Percentiles rank a stretch among this genome's conserved stretches.
Evolutionary conservation across 2,888 invertebrate species (phyloP).

Genomic region (Glyphotaelius pellucidus): DNA sequence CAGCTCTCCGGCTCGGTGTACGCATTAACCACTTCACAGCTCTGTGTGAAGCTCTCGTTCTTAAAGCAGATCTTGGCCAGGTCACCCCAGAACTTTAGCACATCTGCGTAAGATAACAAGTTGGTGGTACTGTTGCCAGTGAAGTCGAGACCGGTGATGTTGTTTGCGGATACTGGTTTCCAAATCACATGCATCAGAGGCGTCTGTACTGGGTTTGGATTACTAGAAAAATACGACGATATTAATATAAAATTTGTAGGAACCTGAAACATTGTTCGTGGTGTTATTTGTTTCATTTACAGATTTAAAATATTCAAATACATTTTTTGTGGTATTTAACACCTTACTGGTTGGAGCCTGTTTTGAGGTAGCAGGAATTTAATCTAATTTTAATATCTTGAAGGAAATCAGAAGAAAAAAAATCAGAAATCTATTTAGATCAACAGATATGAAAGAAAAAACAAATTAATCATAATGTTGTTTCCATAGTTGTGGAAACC

Average conservation of each 20-base stretch:
- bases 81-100: neutral
- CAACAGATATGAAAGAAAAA: too few species aligned
- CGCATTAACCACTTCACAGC: neutral
- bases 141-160: neutral
- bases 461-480: too few species aligned
- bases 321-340: too few species aligned
- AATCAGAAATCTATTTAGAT: too few species aligned
- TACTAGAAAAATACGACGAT: neutral
- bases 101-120: neutral
- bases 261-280: too few species aligned
- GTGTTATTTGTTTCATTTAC: too few species aligned
- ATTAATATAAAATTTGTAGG: neutral
- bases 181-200: neutral
- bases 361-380: too few species aligned
- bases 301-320: too few species aligned
- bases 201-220: neutral
- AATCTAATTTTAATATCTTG: too few species aligned
- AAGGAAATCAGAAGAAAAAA: too few species aligned
- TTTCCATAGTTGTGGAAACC: too few species aligned
- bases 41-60: neutral
- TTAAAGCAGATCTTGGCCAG: neutral
- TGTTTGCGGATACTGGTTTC: neutral
- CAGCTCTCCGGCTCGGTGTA: neutral
- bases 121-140: neutral
- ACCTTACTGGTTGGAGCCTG: too few species aligned